Base-by-base conservation (phyloP, 2,113 vertebrate species). In the Phoxinus phoxinus region DNA sequence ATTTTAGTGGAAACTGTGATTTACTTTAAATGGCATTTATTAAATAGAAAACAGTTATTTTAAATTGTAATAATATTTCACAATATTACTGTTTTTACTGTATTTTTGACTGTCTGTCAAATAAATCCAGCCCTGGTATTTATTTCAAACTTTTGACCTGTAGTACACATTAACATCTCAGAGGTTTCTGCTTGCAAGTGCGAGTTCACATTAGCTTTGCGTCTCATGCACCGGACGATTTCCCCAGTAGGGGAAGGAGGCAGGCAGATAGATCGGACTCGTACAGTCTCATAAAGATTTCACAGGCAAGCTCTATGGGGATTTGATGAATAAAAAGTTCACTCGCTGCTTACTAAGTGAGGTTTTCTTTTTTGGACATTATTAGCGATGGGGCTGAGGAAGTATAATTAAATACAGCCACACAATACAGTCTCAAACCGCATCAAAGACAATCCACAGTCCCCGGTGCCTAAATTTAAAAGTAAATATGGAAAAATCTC, bases 371-470 rank as follows among this genome's bases (percentile, higher is more conserved):
- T 37, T 48, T 48, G 44, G 44, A 74, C 59, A 63, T 90, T 90
- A 84, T 85, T 86, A 86, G 83, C 85, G 74, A 86, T 83, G 51
- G 78, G 78, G 86, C 79, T 46, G 56, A 58, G 61, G 32, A 21
- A 32, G 30, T 83, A 67, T 88, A 88, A 89, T 91, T 90, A 89
- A 91, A 90, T 88, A 53, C 73, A 69, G 37, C 76, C 9, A 59
- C 80, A 83, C 63, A 63, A 82, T 74, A 71, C 58, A 76, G 86
- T 65, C 56, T 85, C 25, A 82, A 81, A 83, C 59, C n/a, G 78
- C 71, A 72, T 80, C 67, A 71, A 67, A 81, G 83, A 63, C 74
- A 58, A 85, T 84, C 78, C 80, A 35, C 63, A 23, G 48, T 69
- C 46, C 17, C 32, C 21, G 72, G 25, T 51, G n/a, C 65, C 10